Evolutionary conservation across 2,113 vertebrate species (phyloP).

Genomic region (Trinectes maculatus): DNA sequence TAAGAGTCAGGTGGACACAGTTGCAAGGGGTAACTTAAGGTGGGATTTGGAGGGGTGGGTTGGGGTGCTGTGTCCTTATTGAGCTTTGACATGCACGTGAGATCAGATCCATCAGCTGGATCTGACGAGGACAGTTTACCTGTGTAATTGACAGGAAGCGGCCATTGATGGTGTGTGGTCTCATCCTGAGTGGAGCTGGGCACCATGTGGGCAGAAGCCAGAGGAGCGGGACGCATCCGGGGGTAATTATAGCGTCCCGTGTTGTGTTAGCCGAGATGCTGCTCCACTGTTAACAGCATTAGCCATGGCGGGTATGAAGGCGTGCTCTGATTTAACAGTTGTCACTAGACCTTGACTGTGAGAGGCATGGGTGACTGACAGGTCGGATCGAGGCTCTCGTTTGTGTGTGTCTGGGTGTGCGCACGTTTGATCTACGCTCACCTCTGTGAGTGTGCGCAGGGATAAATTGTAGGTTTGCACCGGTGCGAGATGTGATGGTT

Average conservation of each 20-base stretch:
- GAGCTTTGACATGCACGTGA: conserved; percentile 24
- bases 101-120: background rate
- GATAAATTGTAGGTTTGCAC: background rate
- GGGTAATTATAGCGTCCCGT: conserved; percentile 67
- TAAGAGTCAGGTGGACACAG: conserved; percentile 60
- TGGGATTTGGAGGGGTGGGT: conserved; percentile 23
- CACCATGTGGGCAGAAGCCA: conserved; percentile 41
- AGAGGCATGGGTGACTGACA: conserved; percentile 74
- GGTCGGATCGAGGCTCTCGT: conserved; percentile 35
- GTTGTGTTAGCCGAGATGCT: conserved; percentile 62
- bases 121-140: conserved; percentile 14
- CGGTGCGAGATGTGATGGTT: background rate
- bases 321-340: conserved; percentile 77
- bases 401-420: conserved; percentile 22
- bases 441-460: background rate
- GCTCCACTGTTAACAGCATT: conserved; percentile 70
- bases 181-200: background rate
- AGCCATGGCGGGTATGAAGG: conserved; percentile 52
- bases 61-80: conserved; percentile 22
- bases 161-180: background rate
- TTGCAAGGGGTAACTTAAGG: conserved; percentile 59
- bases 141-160: conserved; percentile 12
- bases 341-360: conserved; percentile 72
- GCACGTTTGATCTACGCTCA: background rate
- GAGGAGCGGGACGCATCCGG: conserved; percentile 44